These are phyloP conservation scores for Luidia sarsii DNA, from an alignment of 53 echinoderm and acorn worm species.

Conservation along the genomic window DNA sequence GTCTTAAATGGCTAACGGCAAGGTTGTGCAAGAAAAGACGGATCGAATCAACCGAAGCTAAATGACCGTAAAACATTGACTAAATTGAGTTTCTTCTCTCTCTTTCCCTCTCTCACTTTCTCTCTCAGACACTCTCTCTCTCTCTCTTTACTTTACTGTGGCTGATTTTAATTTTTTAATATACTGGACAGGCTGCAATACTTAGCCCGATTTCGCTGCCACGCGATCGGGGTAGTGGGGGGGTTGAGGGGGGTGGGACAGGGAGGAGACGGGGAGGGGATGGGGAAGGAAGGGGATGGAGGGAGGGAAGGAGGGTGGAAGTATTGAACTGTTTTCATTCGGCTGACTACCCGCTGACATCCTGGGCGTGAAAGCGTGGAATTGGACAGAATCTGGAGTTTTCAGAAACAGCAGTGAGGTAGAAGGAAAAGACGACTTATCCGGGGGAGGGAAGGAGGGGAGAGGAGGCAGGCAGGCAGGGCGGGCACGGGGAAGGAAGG, in stretches of 20 bases:
- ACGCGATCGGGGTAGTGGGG: constrained; percentile 3
- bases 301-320: too few relatives aligned
- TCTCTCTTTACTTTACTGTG: too few relatives aligned
- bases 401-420: constrained; percentile 34
- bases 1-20: too few relatives aligned
- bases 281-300: too few relatives aligned
- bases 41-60: constrained; percentile 19
- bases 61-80: constrained; percentile 32
- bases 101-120: background rate
- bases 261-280: background rate
- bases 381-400: constrained; percentile 23
- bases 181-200: too few relatives aligned
- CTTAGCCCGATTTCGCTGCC: too few relatives aligned
- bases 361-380: constrained; percentile 26
- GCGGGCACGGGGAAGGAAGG: too few relatives aligned
- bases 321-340: background rate
- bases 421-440: constrained; percentile 22
- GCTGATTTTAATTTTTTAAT: too few relatives aligned
- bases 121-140: too few relatives aligned
- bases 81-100: background rate
- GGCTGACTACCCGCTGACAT: background rate
- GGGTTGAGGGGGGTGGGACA: background rate
- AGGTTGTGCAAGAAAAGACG: background rate
- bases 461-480: background rate
- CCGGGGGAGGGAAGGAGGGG: constrained; percentile 7